Evolutionary conservation across 2,113 vertebrate species (phyloP), one percentile per base, ranked within the genome.

Genomic region (Gulo gulo): DNA sequence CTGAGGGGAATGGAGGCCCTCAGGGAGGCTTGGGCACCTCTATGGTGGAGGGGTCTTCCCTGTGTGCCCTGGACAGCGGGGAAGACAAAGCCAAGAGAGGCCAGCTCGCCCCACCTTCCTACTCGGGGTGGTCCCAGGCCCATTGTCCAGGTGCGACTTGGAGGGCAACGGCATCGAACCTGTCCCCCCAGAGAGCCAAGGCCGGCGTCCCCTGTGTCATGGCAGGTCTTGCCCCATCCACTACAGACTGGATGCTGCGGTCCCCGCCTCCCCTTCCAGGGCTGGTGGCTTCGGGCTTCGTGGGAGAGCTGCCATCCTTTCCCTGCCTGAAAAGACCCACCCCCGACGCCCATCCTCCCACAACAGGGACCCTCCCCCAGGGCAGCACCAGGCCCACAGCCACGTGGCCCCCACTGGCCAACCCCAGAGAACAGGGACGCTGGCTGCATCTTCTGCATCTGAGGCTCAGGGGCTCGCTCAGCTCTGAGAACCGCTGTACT

Each of bases 391-490:
- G n/a, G 3, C 31, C 4, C 26, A n/a, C 7, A 24, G 42, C 36
- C 71, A 10, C 36, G 3, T 0, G 18, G 4, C 55, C 39, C 34
- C 18, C n/a, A 36, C 18, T 7, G 7, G n/a, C 50, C 34, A 55
- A 34, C 34, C 26, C 21, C 2, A 1, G 63, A 36, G 26, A 47
- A 6, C 0, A n/a, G 29, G 52, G 59, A 42, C 26, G 7, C 57
- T 23, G 0, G 0, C 29, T 1, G 8, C 16, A 0, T n/a, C 7
- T 4, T 50, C 24, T 42, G 39, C 7, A 0, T 36, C 76, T 34
- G 29, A 34, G 76, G 16, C 45, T 18, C 4, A 0, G 45, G 45
- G 10, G 5, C 10, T 52, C 10, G 0, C 31, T 80, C 9, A 52
- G 11, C 31, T 80, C 73, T 13, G 4, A 45, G 24, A 76, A 31